Conservation (phyloP, 2,113 vertebrate species). For the Gobiocypris rarus region DNA sequence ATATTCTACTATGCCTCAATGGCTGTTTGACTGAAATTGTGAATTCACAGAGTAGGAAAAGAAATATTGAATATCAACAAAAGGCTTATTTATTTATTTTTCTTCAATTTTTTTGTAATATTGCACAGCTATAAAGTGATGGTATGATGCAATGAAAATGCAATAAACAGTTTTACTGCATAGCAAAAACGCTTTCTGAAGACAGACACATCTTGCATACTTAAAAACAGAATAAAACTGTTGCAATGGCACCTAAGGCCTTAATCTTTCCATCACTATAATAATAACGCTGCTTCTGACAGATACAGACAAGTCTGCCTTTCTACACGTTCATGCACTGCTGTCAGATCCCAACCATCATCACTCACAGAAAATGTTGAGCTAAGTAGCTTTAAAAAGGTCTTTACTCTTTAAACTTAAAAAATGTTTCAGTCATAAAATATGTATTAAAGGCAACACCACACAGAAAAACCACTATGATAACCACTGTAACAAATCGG, state of each 20-base stretch:
- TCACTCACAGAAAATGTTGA: not conserved
- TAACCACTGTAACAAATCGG: not conserved
- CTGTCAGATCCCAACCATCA: not conserved
- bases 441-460: not conserved
- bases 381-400: not conserved
- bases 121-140: not conserved
- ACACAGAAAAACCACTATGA: not conserved
- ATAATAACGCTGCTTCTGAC: not conserved
- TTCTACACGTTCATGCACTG: not conserved
- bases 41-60: not conserved
- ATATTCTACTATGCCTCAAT: too few species aligned
- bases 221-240: not conserved
- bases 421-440: not conserved
- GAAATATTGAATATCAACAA: not conserved
- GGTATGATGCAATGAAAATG: too few species aligned
- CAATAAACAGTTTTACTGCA: not conserved
- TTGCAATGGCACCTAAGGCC: not conserved
- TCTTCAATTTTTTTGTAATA: not conserved
- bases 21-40: not conserved
- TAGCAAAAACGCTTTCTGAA: not conserved
- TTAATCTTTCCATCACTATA: constrained; percentile 10
- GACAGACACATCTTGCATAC: not conserved
- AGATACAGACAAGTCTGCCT: constrained; percentile 10
- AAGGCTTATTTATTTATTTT: not conserved
- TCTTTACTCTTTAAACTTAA: not conserved